Conservation (phyloP, 2,113 vertebrate genomes). For the Mus pahari region DNA sequence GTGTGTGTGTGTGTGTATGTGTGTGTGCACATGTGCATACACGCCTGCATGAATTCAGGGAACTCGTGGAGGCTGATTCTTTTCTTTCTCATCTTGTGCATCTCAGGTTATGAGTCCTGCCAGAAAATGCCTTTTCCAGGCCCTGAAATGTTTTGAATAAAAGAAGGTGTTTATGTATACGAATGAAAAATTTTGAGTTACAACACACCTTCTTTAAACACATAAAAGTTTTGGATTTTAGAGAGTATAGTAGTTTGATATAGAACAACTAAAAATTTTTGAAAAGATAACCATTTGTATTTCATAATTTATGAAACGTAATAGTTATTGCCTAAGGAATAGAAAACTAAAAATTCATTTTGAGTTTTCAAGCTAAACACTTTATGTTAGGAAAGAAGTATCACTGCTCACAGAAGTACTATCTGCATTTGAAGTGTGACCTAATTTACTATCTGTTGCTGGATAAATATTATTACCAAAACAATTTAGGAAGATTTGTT, state of each 20-base stretch:
- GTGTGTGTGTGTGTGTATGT: accelerated
- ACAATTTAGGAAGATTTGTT: not conserved
- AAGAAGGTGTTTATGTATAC: not conserved
- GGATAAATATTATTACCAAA: not conserved
- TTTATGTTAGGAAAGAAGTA: not conserved
- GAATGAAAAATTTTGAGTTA: not conserved
- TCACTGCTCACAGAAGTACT: not conserved
- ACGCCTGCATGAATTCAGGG: too few species aligned
- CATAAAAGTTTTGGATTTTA: slow-evolving; percentile 44
- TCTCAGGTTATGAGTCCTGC: not conserved
- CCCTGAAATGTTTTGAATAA: not conserved
- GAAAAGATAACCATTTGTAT: not conserved
- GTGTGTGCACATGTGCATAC: not conserved
- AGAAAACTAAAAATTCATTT: slow-evolving; percentile 27
- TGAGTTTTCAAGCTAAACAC: not conserved
- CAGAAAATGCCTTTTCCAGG: not conserved
- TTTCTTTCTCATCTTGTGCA: not conserved
- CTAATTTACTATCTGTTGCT: not conserved
- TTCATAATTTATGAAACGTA: not conserved
- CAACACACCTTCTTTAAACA: not conserved
- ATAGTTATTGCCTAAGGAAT: not conserved
- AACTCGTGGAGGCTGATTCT: not conserved
- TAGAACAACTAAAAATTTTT: not conserved
- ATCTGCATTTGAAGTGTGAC: not conserved
- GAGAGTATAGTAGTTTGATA: not conserved